Evolutionary conservation across 2,113 vertebrate species (phyloP).

Genomic region (Pseudolaguvia tuberculata): DNA sequence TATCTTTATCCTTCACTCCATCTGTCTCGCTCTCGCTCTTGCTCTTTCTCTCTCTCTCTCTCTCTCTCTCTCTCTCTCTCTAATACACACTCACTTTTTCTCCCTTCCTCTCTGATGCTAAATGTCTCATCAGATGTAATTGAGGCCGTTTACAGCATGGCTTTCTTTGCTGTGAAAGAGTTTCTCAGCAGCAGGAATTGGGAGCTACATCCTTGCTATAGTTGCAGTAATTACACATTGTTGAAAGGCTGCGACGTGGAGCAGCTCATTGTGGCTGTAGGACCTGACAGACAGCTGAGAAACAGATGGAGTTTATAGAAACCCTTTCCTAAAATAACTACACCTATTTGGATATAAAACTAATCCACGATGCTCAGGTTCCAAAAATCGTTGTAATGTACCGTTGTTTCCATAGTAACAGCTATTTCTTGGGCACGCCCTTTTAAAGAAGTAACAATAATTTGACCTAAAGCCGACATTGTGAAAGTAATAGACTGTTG

Average conservation of each 20-base stretch:
- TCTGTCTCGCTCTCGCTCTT: not conserved
- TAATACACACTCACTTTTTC: not conserved
- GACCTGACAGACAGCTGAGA: not conserved
- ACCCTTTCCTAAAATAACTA: not conserved
- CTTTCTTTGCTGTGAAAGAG: conserved; percentile 33
- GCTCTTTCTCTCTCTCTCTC: not conserved
- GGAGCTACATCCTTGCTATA: conserved; percentile 9
- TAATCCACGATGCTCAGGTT: not conserved
- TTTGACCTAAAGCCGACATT: no score
- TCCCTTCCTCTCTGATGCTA: not conserved
- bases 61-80: not conserved
- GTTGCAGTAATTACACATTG: conserved; percentile 33
- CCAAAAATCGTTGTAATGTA: no score
- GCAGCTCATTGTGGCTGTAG: not conserved
- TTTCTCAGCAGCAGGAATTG: conserved; percentile 28
- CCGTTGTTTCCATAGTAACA: not conserved
- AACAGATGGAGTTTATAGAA: no score
- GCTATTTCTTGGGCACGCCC: not conserved
- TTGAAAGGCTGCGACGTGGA: not conserved
- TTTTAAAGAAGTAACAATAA: no score
- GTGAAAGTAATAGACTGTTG: no score
- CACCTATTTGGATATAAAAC: not conserved
- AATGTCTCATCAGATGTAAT: conserved; percentile 37
- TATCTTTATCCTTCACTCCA: not conserved
- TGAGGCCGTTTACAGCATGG: conserved; percentile 35